phyloP scores from a whole-genome alignment of 2,888 invertebrate genomes.

The Lamproptera curius region DNA sequence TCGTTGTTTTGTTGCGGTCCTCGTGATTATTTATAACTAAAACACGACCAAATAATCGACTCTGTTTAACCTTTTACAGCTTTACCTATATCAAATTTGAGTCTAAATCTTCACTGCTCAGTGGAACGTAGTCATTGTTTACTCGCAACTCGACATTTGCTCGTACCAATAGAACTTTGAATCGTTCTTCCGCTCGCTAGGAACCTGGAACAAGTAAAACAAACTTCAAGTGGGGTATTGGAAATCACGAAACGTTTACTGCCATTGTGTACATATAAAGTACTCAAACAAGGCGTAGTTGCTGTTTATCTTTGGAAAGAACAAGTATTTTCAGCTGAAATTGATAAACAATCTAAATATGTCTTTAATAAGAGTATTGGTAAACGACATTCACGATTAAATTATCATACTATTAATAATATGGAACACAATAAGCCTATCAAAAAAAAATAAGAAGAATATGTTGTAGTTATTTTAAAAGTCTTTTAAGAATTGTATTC shows the following conservation, averaged over 20 bases:
- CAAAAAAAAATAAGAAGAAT: too few relatives aligned
- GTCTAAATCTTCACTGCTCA: background rate
- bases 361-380: too few relatives aligned
- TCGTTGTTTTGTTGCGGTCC: slow-evolving; percentile 65
- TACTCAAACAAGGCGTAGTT: too few relatives aligned
- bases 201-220: slow-evolving; percentile 8
- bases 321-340: too few relatives aligned
- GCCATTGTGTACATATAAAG: too few relatives aligned
- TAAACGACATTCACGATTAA: too few relatives aligned
- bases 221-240: background rate
- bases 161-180: background rate
- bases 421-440: too few relatives aligned
- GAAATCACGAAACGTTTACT: background rate
- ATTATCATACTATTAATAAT: too few relatives aligned
- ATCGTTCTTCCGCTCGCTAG: background rate
- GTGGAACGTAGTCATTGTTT: background rate
- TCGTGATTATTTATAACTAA: slow-evolving; percentile 42
- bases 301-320: too few relatives aligned
- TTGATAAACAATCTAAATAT: too few relatives aligned
- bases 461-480: too few relatives aligned
- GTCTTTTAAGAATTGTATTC: too few relatives aligned
- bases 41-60: background rate
- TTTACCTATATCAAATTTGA: background rate
- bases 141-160: background rate
- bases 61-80: background rate